phyloP scores from a whole-genome alignment of 2,888 invertebrate genomes.

The Ptychoptera albimana region DNA sequence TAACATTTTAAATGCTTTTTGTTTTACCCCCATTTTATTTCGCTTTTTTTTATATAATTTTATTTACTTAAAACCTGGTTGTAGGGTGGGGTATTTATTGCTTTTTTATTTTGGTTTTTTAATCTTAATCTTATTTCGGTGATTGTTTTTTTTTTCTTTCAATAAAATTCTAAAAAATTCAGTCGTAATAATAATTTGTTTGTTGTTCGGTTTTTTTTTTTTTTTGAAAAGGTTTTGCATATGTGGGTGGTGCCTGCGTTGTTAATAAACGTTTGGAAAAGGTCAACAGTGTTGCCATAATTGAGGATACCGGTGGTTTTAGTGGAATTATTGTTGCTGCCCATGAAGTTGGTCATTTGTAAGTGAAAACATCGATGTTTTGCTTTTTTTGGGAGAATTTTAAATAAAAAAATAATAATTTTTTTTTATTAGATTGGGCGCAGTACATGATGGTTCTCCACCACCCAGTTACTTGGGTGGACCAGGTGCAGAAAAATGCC shows the following conservation, averaged over 20 bases:
- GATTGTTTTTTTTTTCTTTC: too few relatives aligned
- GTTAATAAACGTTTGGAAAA: conserved; percentile 90
- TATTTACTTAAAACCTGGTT: too few relatives aligned
- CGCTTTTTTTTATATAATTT: too few relatives aligned
- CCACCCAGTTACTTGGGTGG: conserved; percentile 89
- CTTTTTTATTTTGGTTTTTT: too few relatives aligned
- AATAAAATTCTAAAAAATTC: too few relatives aligned
- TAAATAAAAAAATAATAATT: conserved; percentile 1
- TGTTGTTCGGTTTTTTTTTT: too few relatives aligned
- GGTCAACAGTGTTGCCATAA: conserved; percentile 91
- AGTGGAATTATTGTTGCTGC: conserved; percentile 93
- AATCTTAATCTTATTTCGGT: too few relatives aligned
- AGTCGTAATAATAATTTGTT: too few relatives aligned
- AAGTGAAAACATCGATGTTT: conserved; percentile 33
- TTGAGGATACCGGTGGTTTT: conserved; percentile 92
- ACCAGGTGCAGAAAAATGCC: conserved; percentile 84
- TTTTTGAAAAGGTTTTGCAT: conserved; percentile 64
- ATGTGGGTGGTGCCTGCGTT: conserved; percentile 90
- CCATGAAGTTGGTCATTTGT: conserved; percentile 94
- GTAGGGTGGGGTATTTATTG: too few relatives aligned
- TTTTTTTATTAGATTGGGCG: conserved; percentile 53
- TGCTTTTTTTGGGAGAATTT: neutral
- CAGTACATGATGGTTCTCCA: conserved; percentile 92
- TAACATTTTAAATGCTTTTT: too few relatives aligned
- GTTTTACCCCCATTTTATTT: too few relatives aligned